Evolutionary conservation across 2,797 vertebrate genomes (phyloP), one percentile per base, ranked within the genome.

Genomic region (Sciurus carolinensis): DNA sequence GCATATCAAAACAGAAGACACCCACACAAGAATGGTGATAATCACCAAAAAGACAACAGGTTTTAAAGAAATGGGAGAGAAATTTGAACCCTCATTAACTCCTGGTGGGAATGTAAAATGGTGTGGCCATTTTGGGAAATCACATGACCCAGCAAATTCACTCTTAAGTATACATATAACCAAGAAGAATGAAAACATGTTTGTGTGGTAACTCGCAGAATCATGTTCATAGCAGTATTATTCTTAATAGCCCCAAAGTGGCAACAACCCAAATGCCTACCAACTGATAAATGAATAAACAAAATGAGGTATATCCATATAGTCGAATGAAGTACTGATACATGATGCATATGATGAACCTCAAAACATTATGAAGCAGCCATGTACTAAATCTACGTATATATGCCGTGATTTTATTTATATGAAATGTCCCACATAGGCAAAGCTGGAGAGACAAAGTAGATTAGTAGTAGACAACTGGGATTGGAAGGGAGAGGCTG

Each of bases 291-390:
- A 82, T 26, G 7, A 36, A 82, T n/a, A 50, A 30, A 24, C 4
- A 39, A 90, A 82, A 57, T 22, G 54, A 57, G 30, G 14, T 33
- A 76, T 85, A 95, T 84, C 7, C 59, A 91, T 64, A 93, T 30
- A 76, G 24, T 67, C 15, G 66, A 67, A 75, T 79, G 4, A 90
- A 59, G 26, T 82, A 77, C n/a, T 52, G 39, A 44, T 64, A 33
- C 1, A 69, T 83, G 33, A 72, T 39, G 73, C 18, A 92, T 8
- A 80, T 44, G 36, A 87, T 79, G 57, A 92, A 87, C 62, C 67
- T 91, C 30, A 91, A 75, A 94, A 79, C 44, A 39, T 87, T 54
- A 81, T 64, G 50, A 89, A 66, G 20, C 47, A 91, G 22, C 36
- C 52, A 84, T 22, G 50, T 33, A 72, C 18, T 10, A 50, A 52